Percentiles rank a stretch among this genome's conserved stretches.
These are phyloP conservation scores for Isichthys henryi DNA, from an alignment of 2,113 vertebrate genomes.

Conservation along the genomic window DNA sequence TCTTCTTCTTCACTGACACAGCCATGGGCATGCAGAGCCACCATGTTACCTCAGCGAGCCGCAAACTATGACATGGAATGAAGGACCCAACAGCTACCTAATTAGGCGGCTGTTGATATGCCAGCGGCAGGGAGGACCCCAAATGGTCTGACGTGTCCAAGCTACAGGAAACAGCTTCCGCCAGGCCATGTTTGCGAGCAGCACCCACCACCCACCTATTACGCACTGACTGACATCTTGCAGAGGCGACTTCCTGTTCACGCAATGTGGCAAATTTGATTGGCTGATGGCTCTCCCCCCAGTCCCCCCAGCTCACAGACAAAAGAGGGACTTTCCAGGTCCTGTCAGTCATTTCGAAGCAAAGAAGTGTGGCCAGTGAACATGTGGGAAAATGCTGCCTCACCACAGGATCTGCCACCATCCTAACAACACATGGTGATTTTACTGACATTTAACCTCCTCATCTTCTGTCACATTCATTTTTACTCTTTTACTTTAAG, in stretches of 20 bases:
- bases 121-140: not conserved
- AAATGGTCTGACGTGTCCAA: slow-evolving; percentile 15
- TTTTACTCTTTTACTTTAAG: not conserved
- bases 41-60: slow-evolving; percentile 24
- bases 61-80: not conserved
- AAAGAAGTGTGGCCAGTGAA: not conserved
- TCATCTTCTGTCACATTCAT: not conserved
- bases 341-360: not conserved
- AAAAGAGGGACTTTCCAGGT: slow-evolving; percentile 10
- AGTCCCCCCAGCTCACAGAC: not conserved
- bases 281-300: not conserved
- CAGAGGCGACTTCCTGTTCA: slow-evolving; percentile 33
- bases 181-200: not conserved
- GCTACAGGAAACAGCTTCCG: not conserved
- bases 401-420: not conserved
- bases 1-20: slow-evolving; percentile 30
- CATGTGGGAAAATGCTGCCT: not conserved
- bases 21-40: slow-evolving; percentile 28
- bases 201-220: slow-evolving; percentile 11
- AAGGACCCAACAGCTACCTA: not conserved
- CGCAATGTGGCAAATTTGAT: slow-evolving; percentile 17
- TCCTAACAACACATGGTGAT: not conserved
- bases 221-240: slow-evolving; percentile 12
- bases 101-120: slow-evolving; percentile 17
- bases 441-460: not conserved